phyloP scores from a whole-genome alignment of 2,888 invertebrate genomes.

The Seira sanloemensis region DNA sequence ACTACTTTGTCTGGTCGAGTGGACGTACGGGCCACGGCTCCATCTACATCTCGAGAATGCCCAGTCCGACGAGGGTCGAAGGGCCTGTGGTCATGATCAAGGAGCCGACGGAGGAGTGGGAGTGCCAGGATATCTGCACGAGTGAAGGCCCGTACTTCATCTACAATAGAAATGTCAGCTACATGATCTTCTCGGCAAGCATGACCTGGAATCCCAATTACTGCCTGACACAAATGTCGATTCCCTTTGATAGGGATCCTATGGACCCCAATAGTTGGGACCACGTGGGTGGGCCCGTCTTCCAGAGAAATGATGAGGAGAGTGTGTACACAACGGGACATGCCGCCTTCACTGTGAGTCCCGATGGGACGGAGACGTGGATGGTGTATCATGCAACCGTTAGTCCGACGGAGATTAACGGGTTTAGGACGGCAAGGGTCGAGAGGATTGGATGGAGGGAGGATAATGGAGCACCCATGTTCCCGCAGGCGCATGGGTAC shows the following conservation, averaged over 20 bases:
- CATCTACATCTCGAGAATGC: conserved; percentile 71
- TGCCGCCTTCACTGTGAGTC: conserved; percentile 57
- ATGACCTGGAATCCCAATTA: conserved; percentile 71
- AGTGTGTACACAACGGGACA: conserved; percentile 69
- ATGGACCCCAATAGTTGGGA: conserved; percentile 70
- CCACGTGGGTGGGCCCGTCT: conserved; percentile 66
- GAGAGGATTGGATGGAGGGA: conserved; percentile 64
- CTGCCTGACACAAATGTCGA: conserved; percentile 69
- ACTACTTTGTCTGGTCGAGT: conserved; percentile 72
- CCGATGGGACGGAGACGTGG: conserved; percentile 67
- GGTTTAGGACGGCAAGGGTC: conserved; percentile 54
- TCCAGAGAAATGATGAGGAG: conserved; percentile 68
- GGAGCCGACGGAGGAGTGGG: conserved; percentile 67
- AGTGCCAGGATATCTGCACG: conserved; percentile 68
- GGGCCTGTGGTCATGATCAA: conserved; percentile 59
- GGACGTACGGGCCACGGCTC: conserved; percentile 60
- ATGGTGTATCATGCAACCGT: conserved; percentile 61
- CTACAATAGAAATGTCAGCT: conserved; percentile 62
- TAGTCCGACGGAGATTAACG: conserved; percentile 20
- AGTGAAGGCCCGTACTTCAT: conserved; percentile 70
- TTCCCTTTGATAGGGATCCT: conserved; percentile 64
- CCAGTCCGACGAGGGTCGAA: conserved; percentile 54
- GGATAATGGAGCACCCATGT: conserved; percentile 52
- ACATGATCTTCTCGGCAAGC: conserved; percentile 67
- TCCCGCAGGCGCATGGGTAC: conserved; percentile 60